A percentile compares a stretch with the other conserved stretches of the same genome.
Conservation (phyloP, 2,113 vertebrate species). For the Engystomops pustulosus region DNA sequence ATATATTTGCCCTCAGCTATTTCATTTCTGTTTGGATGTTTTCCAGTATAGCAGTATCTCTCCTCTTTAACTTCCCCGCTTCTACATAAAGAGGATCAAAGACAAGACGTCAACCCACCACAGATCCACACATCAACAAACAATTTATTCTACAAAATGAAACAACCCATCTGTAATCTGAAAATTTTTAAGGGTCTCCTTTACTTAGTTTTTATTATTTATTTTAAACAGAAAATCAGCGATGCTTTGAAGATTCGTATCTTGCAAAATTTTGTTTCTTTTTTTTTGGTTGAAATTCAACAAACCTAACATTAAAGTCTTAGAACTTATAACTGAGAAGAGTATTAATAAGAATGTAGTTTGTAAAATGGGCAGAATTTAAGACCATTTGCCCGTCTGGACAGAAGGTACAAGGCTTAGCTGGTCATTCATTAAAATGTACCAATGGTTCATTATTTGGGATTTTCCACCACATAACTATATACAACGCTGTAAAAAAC, state of each 20-base stretch:
- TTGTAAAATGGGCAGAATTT: background rate
- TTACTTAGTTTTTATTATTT: background rate
- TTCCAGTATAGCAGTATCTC: slow-evolving; percentile 44
- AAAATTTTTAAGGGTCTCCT: background rate
- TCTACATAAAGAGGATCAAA: slow-evolving; percentile 35
- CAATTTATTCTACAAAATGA: slow-evolving; percentile 38
- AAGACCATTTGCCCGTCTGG: background rate
- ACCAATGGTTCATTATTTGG: too few relatives aligned
- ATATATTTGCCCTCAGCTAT: slow-evolving; percentile 54
- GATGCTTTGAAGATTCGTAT: slow-evolving; percentile 17
- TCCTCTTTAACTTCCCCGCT: slow-evolving; percentile 33
- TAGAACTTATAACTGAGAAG: background rate
- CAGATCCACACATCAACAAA: slow-evolving; percentile 31
- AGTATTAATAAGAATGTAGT: slow-evolving; percentile 18
- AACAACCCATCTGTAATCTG: slow-evolving; percentile 5
- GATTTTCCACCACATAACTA: too few relatives aligned
- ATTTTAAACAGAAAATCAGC: slow-evolving; percentile 24
- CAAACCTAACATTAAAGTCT: background rate
- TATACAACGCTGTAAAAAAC: too few relatives aligned
- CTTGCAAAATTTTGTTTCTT: background rate
- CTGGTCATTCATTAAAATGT: background rate
- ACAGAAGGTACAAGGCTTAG: background rate
- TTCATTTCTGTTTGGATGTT: slow-evolving; percentile 55
- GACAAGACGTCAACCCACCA: slow-evolving; percentile 17
- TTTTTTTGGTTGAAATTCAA: background rate